Evolutionary conservation across 2,113 vertebrate genomes (phyloP).

Genomic region (Condylura cristata): DNA sequence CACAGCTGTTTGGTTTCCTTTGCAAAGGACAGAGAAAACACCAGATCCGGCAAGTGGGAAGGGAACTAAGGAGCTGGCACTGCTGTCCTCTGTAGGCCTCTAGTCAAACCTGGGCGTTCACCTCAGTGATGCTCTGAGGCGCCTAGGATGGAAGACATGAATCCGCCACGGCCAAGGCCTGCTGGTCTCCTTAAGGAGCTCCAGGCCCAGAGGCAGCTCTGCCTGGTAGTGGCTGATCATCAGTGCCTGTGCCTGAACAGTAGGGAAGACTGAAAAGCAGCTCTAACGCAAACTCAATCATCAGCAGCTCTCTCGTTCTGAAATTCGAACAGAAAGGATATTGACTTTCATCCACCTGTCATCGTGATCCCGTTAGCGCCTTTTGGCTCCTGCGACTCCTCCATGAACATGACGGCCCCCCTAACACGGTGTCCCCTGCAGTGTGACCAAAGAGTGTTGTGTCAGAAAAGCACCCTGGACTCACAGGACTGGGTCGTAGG

Average conservation of each 20-base stretch:
- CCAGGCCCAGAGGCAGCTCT: neutral
- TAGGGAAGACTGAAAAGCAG: neutral
- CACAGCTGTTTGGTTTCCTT: neutral
- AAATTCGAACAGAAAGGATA: neutral
- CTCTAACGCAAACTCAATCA: neutral
- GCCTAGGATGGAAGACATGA: neutral
- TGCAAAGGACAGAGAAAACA: neutral
- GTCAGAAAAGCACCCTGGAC: neutral
- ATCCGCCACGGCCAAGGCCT: neutral
- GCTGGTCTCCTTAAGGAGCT: neutral
- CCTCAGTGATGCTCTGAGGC: no score
- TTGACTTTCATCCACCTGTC: neutral
- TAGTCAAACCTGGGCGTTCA: neutral
- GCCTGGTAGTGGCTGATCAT: no score
- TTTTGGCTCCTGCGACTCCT: neutral
- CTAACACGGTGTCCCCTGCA: fast-evolving
- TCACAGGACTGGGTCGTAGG: neutral
- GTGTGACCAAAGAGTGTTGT: neutral
- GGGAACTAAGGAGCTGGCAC: neutral
- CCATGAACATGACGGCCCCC: neutral
- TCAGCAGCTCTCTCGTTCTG: neutral
- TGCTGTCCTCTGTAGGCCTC: neutral
- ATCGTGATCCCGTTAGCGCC: neutral
- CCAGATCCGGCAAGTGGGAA: neutral
- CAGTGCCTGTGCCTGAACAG: neutral